Evolutionary conservation across 2,113 vertebrate genomes (phyloP), one percentile per base, ranked within the genome.

Genomic region (Elaphurus davidianus): DNA sequence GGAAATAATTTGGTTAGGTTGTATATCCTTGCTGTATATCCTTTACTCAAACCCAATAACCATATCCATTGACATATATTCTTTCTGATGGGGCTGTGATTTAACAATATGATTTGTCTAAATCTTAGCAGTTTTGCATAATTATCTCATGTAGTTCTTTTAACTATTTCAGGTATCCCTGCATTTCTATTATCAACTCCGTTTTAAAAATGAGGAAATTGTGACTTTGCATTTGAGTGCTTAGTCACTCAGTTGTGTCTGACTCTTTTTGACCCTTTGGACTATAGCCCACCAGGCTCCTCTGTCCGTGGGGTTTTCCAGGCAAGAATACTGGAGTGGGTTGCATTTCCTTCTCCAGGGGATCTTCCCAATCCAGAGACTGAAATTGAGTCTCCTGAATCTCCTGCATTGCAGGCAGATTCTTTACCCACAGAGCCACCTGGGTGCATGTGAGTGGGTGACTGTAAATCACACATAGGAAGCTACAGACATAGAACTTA

Each of bases 121-220:
- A 92, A 45, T 87, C 16, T 87, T 87, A 43, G 23, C 45, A 84
- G 43, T 87, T 93, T 71, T 92, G 27, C 13, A 25, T 90, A 55
- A 83, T 67, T 92, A 71, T 28, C 16, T 74, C 25, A 71, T n/a
- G 76, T 54, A 79, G 8, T 36, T 30, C 47, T 87, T 83, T 96
- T 81, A 97, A 98, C 50, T 85, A 89, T 54, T 88, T 8, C 40
- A 45, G 19, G 21, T 7, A 81, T 60, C 13, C 54, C 6, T 59
- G 25, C 19, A 64, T 92, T 93, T 17, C 54, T 82, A 28, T 52
- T 96, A 79, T n/a, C 30, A 64, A 86, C 5, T 55, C 19, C 25
- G 74, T 76, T 79, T 96, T 84, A 47, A 90, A 87, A 21, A 97
- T 71, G 47, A 95, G 23, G 17, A 95, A 90, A 84, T 55, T 50